Evolutionary conservation across 2,888 invertebrate genomes (phyloP).

Genomic region (Mactromeris polynyma): DNA sequence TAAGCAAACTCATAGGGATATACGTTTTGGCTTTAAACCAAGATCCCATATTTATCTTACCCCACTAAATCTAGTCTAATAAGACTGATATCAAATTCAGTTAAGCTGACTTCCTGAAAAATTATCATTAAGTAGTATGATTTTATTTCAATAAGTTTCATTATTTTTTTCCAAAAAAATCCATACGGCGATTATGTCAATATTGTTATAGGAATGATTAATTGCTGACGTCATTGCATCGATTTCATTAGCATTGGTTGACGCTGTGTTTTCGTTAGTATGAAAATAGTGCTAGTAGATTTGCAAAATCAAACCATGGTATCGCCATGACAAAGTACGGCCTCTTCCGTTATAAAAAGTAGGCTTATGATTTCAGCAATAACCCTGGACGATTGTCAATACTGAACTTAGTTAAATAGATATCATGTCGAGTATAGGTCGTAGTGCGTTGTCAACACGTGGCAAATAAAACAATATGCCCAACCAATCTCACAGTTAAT

Average conservation of each 20-base stretch:
- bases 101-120: background rate
- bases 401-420: no score
- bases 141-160: background rate
- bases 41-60: background rate
- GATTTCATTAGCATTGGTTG: background rate
- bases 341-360: no score
- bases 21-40: conserved; percentile 2
- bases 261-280: background rate
- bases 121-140: background rate
- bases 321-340: no score
- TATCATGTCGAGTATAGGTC: no score
- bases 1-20: background rate
- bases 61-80: background rate
- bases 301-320: no score
- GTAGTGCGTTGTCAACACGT: no score
- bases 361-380: no score
- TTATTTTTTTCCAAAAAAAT: background rate
- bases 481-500: no score
- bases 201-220: background rate
- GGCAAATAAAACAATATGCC: no score
- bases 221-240: background rate
- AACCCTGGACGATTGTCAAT: no score
- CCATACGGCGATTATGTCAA: background rate
- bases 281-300: no score
- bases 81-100: background rate